Evolutionary conservation across 2,888 invertebrate species (phyloP), one percentile per base, ranked within the genome.

Genomic region (Eurytoma californica): DNA sequence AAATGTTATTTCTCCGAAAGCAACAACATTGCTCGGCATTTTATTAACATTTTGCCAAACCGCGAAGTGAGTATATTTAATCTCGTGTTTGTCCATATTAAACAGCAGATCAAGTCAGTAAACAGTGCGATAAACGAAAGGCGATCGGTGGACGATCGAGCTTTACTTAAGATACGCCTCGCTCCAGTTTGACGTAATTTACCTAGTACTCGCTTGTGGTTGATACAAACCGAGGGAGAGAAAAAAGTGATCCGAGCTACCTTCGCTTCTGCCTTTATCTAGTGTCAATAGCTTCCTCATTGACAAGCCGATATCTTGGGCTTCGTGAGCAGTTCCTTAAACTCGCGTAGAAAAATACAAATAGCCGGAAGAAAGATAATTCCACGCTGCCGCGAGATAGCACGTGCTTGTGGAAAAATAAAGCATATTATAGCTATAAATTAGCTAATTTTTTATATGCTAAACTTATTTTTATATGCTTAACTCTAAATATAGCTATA

Each of bases 231-330:
- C 30, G 30, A 7, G 30, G 30, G 30, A 65, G 20, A 24, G 39
- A 16, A 30, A 58, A 12, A 28, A 51, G 51, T 18, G 51, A 63
- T 30, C 39, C 18, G 51, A 20, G 61, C 61, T 69, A 73, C 67
- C 67, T 66, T 20, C 68, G 55, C 53, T 66, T 30, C 30, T 77
- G 7, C 39, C 24, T 65, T 85, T 86, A 86, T 86, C 86, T 83
- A 82, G 82, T 82, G 80, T 83, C 84, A 85, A 86, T 86, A 86
- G 83, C 83, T 85, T 83, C 85, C 84, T 84, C 83, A 83, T 84
- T 83, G 85, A 83, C 84, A 81, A 79, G 80, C 82, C 80, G 66
- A 53, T 66, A 63, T 74, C 79, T 57, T 70, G 63, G 24, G 47
- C 65, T 30, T 60, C 18, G 24, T 2, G 24, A 24, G 24, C 51